Conservation (phyloP, 2,888 invertebrate genomes). For the Campaea margaritaria region DNA sequence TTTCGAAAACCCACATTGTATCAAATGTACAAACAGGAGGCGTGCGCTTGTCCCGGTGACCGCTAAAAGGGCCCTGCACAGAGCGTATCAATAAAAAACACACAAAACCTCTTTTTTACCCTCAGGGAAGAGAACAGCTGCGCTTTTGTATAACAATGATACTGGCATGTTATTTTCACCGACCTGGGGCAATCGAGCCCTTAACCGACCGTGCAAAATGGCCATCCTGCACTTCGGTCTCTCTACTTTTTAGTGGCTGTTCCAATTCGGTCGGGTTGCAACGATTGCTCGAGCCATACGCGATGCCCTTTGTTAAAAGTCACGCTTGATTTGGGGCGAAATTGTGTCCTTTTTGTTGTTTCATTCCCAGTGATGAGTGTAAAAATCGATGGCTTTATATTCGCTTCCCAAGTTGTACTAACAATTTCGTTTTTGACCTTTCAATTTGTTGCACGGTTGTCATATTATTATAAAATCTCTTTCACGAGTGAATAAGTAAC, state of each 20-base stretch:
- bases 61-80: conserved; percentile 74
- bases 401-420: conserved; percentile 28
- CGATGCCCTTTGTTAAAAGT: conserved; percentile 78
- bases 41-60: conserved; percentile 74
- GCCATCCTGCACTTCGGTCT: conserved; percentile 31
- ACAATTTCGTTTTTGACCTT: conserved; percentile 30
- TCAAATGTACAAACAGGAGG: conserved; percentile 61
- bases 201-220: conserved; percentile 57
- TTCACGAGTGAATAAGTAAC: background rate
- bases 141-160: conserved; percentile 83
- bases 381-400: conserved; percentile 71
- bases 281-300: conserved; percentile 68
- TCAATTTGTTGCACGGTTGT: conserved; percentile 48
- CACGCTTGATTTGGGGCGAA: conserved; percentile 81
- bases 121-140: conserved; percentile 81
- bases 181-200: conserved; percentile 77
- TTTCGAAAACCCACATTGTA: conserved; percentile 54
- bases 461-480: conserved; percentile 40
- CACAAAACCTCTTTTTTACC: conserved; percentile 82
- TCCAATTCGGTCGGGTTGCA: conserved; percentile 58
- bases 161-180: conserved; percentile 78
- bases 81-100: conserved; percentile 67
- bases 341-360: conserved; percentile 83
- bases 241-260: conserved; percentile 33
- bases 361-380: conserved; percentile 75